Evolutionary conservation across 2,797 vertebrate genomes (phyloP).

Genomic region (Coranthus polyacanthus): DNA sequence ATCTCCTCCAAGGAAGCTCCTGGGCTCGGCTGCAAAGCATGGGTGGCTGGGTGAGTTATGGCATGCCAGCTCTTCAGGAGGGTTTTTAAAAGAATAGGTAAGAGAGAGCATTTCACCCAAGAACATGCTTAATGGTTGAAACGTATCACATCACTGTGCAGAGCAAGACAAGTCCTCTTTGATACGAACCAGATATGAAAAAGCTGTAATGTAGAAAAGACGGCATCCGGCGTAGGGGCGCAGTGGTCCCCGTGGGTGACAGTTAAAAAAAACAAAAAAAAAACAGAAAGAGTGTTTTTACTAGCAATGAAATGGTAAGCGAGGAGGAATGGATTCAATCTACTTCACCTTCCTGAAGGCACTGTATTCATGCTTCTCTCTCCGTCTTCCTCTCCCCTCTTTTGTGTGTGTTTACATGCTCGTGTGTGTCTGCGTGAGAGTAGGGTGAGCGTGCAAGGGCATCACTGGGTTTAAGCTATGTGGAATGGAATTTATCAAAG

Average conservation of each 20-base stretch:
- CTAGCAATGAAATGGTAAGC: constrained; percentile 36
- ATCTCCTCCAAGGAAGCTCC: constrained; percentile 75
- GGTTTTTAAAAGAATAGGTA: constrained; percentile 51
- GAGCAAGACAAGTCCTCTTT: constrained; percentile 42
- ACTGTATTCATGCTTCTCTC: constrained; percentile 21
- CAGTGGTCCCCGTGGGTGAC: constrained; percentile 23
- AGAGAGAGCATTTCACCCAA: constrained; percentile 63
- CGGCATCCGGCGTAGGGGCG: constrained; percentile 21
- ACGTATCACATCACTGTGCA: constrained; percentile 62
- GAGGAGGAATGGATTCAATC: constrained; percentile 36
- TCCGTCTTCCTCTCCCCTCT: neutral
- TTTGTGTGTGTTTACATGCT: constrained; percentile 15
- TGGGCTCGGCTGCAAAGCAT: constrained; percentile 74
- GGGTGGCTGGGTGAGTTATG: constrained; percentile 80
- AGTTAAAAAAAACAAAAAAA: constrained; percentile 16
- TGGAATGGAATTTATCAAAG: constrained; percentile 63
- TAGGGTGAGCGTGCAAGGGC: constrained; percentile 11
- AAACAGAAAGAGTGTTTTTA: constrained; percentile 33
- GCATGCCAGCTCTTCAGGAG: constrained; percentile 58
- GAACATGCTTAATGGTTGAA: constrained; percentile 71
- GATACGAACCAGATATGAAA: constrained; percentile 54
- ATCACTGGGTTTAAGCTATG: constrained; percentile 42
- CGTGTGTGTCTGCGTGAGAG: constrained; percentile 22
- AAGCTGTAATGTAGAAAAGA: constrained; percentile 43
- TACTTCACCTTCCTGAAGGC: constrained; percentile 32